Evolutionary conservation across 2,888 invertebrate species (phyloP), one percentile per base, ranked within the genome.

Genomic region (Bembecia ichneumoniformis): DNA sequence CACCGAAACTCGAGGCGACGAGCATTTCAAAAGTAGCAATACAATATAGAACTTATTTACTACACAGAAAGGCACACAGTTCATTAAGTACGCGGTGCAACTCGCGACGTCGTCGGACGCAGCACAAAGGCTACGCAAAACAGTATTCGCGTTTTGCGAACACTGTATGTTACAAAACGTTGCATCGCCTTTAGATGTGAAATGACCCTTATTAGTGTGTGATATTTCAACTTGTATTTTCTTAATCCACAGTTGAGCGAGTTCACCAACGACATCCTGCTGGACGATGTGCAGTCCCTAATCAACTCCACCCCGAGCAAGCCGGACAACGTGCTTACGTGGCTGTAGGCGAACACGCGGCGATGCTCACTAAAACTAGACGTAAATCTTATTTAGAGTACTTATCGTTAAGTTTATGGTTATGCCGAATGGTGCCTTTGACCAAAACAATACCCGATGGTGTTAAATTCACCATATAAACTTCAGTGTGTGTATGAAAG

Each of bases 211-310:
- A 28, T 28, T 28, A n/a, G n/a, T n/a, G n/a, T n/a, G n/a, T n/a
- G n/a, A 17, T 17, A 20, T 20, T 9, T 28, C 2, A 28, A n/a
- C 13, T 13, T 40, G 13, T 40, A 40, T 3, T 44, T 44, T 16
- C 44, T 9, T 28, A 28, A 9, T 9, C 9, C 28, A 28, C 88
- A 93, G 93, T 87, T 96, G 73, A 92, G 93, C 71, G 96, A 96
- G 81, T 93, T 96, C 77, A 92, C 94, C 72, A 94, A 90, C 81
- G 95, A 94, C 77, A 94, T 96, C 75, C 89, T 96, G 74, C 88
- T 96, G 81, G 95, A 95, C 68, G 94, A 93, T 82, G 96, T 96
- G 73, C 95, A 96, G 84, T 95, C 94, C 62, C 90, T 97, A 71
- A 95, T 96, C 74, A 95, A 94, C 87, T 93, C 96, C 62, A 92